Percentiles rank a stretch among this genome's conserved stretches.
phyloP scores from a whole-genome alignment of 37 sponge, comb jelly and placozoan species.

The Oopsacas minuta region DNA sequence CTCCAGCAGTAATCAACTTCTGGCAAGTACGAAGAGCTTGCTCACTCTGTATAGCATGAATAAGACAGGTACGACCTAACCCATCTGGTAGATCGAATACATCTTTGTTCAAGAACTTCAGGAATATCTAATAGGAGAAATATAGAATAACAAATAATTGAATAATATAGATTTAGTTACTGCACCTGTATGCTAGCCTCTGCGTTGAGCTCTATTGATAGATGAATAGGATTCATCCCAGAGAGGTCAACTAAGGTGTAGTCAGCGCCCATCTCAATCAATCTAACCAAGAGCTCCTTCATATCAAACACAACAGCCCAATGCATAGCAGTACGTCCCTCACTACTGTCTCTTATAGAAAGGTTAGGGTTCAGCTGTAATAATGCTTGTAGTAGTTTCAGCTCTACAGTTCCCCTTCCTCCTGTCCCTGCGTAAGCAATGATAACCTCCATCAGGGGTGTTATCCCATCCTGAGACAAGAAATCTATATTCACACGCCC shows the following conservation, averaged over 20 bases:
- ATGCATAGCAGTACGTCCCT: conserved; percentile 63
- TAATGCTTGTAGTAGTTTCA: not conserved
- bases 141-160: not conserved
- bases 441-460: not conserved
- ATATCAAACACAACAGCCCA: conserved; percentile 52
- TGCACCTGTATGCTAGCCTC: conserved; percentile 23
- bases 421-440: not conserved
- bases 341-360: conserved; percentile 21
- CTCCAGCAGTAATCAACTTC: conserved; percentile 4
- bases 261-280: conserved; percentile 35
- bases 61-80: not conserved
- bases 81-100: not conserved
- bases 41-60: conserved; percentile 9
- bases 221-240: conserved; percentile 57
- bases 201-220: conserved; percentile 39
- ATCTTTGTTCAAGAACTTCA: not conserved
- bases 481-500: not conserved
- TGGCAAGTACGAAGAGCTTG: not conserved
- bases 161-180: not conserved
- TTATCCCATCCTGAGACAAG: not conserved
- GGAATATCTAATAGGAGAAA: not conserved
- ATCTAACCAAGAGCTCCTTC: conserved; percentile 38
- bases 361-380: not conserved
- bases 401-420: not conserved
- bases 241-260: conserved; percentile 29